Base-by-base conservation (phyloP, 2,113 vertebrate genomes). In the Macquaria australasica region DNA sequence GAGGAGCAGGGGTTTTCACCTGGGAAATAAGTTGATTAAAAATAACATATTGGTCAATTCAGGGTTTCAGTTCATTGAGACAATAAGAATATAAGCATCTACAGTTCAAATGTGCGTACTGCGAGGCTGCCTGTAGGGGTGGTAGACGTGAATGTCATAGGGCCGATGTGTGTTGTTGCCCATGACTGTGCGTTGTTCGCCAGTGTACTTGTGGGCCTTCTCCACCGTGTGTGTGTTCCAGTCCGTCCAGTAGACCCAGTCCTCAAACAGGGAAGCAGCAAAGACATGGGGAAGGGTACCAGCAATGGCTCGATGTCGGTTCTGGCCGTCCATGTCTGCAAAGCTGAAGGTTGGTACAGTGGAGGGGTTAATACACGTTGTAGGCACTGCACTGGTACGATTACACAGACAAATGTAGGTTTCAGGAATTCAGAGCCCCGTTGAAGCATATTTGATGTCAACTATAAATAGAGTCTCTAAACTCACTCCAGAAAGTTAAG, bases 121-220 rank as follows among this genome's bases (percentile, higher is more conserved):
- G 71, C 45, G 84, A 15, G 92, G 95, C 82, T 95, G 94, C 62
- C 94, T 91, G 82, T 95, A 95, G 0, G 94, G 95, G 84, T 95
- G 95, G 86, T 77, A 90, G 14, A 95, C 93, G 4, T 88, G 93
- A 51, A 95, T 90, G 90, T 95, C 95, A 8, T 90, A 73, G 4
- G 94, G 94, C 6, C 91, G 92, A 67, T 95, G 95, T 0, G 95
- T 95, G 90, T 94, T 95, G 91, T 95, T 95, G 77, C 93, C 94
- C 94, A 95, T 95, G 76, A 91, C 9, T 1, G 86, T 79, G 18
- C 94, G 91, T 31, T 88, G 73, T 41, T 91, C 91, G 2, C 95
- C 95, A 0, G 93, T 95, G 86, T 93, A 95, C 73, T 95, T 95
- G 74, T 95, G 94, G 0, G 95, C 94, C 73, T 91, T 93, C 88